A percentile compares a stretch with the other conserved stretches of the same genome.
Conservation (phyloP, 1,140 invertebrate species). For the Archegozetes longisetosus region DNA sequence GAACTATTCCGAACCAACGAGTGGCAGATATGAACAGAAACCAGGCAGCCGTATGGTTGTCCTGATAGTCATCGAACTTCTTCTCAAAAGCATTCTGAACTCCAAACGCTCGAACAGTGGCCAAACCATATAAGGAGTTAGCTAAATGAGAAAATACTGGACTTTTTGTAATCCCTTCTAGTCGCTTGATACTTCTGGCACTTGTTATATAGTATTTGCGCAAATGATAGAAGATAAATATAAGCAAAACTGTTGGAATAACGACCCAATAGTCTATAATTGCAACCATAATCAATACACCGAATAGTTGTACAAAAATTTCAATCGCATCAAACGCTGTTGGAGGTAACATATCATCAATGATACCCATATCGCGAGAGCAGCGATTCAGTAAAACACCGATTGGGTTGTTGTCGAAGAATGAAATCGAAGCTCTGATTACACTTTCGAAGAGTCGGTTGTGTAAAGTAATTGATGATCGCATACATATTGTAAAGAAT, state of each 20-base stretch:
- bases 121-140: constrained; percentile 34
- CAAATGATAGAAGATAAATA: constrained; percentile 51
- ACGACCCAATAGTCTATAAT: constrained; percentile 57
- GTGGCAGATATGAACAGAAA: constrained; percentile 56
- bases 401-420: constrained; percentile 72
- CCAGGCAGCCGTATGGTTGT: constrained; percentile 52
- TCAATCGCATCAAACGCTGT: constrained; percentile 60
- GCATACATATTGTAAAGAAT: constrained; percentile 62
- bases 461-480: constrained; percentile 58
- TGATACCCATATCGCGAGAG: constrained; percentile 65
- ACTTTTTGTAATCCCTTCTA: constrained; percentile 55
- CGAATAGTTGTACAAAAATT: constrained; percentile 51
- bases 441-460: constrained; percentile 66
- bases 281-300: constrained; percentile 53
- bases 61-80: constrained; percentile 37
- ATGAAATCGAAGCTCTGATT: constrained; percentile 60
- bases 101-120: constrained; percentile 34
- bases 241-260: constrained; percentile 47
- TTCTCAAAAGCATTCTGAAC: constrained; percentile 44
- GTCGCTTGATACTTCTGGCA: constrained; percentile 63
- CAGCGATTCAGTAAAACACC: constrained; percentile 58
- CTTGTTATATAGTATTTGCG: constrained; percentile 60
- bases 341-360: constrained; percentile 65
- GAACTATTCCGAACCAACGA: constrained; percentile 65
- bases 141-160: constrained; percentile 38